Evolutionary conservation across 2,113 vertebrate genomes (phyloP).

Genomic region (Engraulis encrasicolus): DNA sequence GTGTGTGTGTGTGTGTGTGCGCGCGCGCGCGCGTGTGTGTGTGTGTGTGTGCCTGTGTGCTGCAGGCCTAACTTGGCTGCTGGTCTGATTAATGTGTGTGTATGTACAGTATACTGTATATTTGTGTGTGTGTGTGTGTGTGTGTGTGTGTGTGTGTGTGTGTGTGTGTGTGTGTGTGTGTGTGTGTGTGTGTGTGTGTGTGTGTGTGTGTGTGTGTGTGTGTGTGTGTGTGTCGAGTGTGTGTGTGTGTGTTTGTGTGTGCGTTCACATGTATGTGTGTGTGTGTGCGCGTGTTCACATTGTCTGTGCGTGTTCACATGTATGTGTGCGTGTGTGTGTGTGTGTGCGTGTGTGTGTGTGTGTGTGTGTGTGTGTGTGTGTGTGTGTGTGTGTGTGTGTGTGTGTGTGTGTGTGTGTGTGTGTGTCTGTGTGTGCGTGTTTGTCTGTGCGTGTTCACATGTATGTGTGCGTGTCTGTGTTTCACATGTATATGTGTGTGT

Average conservation of each 20-base stretch:
- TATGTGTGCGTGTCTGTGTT: too few relatives aligned
- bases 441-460: too few relatives aligned
- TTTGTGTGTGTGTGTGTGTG: not conserved
- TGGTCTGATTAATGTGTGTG: constrained; percentile 9
- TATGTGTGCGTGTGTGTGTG: constrained; percentile 38
- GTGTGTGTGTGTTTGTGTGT: constrained; percentile 38
- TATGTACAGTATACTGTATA: too few relatives aligned
- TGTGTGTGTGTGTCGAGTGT: constrained; percentile 32
- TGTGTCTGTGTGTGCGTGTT: too few relatives aligned
- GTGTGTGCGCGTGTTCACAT: constrained; percentile 31
- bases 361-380: not conserved
- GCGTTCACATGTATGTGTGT: not conserved
- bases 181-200: constrained; percentile 34
- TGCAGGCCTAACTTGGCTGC: not conserved
- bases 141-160: not conserved
- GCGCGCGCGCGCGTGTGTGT: not conserved
- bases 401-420: not conserved
- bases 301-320: too few relatives aligned
- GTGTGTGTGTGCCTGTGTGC: not conserved
- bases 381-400: not conserved
- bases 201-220: not conserved
- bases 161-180: constrained; percentile 24
- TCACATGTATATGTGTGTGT: not conserved
- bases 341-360: not conserved
- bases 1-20: not conserved